Percentiles rank a stretch among this genome's conserved stretches.
phyloP scores from a whole-genome alignment of 2,797 vertebrate species.

The Triplophysa bombifrons region DNA sequence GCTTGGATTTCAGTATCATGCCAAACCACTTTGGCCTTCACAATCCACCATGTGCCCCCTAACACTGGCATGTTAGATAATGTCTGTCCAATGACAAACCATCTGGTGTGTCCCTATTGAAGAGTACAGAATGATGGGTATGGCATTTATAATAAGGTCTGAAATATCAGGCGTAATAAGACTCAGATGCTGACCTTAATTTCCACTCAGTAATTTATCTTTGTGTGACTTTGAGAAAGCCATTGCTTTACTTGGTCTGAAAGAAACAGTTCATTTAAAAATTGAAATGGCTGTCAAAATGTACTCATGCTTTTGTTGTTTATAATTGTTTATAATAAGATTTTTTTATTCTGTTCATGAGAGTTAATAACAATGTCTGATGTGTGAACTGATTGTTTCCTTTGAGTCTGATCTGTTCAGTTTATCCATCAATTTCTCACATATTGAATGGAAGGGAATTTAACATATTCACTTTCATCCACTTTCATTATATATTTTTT shows the following conservation, averaged over 20 bases:
- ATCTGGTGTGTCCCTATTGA: constrained; percentile 64
- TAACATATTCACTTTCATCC: neutral
- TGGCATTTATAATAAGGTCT: constrained; percentile 37
- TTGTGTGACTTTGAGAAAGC: constrained; percentile 23
- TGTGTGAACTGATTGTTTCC: neutral
- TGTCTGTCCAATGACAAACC: constrained; percentile 66
- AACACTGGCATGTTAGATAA: constrained; percentile 65
- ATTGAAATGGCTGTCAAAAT: neutral
- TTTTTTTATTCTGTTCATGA: neutral
- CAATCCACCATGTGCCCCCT: constrained; percentile 67
- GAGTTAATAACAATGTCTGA: neutral
- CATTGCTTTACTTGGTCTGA: neutral
- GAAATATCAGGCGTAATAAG: constrained; percentile 22
- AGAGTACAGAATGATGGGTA: constrained; percentile 38
- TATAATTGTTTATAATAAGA: no score
- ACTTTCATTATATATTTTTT: no score
- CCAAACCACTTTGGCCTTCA: constrained; percentile 65
- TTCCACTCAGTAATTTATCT: constrained; percentile 4
- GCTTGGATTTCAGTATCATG: constrained; percentile 55
- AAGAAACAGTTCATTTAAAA: neutral
- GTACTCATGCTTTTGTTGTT: no score
- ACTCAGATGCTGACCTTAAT: constrained; percentile 11
- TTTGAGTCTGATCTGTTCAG: neutral
- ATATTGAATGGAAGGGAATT: neutral
- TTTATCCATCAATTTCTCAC: neutral